phyloP scores from a whole-genome alignment of 2,888 invertebrate genomes.

The Digitonthophagus gazella region DNA sequence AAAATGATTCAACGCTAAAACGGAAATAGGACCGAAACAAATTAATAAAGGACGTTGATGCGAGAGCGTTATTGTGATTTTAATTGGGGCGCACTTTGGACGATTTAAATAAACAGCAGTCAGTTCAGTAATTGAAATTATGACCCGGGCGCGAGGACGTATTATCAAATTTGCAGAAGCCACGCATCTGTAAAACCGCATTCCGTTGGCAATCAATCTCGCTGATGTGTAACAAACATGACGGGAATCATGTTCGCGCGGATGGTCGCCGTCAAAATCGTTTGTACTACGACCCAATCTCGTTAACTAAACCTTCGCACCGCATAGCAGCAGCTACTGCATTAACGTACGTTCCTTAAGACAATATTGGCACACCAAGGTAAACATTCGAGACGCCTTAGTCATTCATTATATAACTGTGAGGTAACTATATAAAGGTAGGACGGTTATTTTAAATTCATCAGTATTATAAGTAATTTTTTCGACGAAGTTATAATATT shows the following conservation, averaged over 20 bases:
- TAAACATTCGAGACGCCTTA: no score
- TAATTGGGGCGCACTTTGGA: background rate
- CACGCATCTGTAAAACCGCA: background rate
- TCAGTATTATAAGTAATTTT: no score
- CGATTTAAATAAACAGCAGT: background rate
- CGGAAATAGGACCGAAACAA: background rate
- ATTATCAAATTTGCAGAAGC: background rate
- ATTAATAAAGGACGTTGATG: background rate
- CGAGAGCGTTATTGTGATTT: background rate
- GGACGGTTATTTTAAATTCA: no score
- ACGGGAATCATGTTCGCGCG: background rate
- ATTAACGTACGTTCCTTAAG: background rate
- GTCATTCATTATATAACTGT: background rate
- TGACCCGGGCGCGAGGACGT: background rate
- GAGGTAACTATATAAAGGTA: background rate
- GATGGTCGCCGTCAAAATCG: background rate
- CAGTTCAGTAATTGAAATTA: background rate
- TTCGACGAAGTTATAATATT: no score
- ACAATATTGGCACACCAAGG: background rate
- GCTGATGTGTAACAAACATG: background rate
- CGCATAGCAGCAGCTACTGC: background rate
- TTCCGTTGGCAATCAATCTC: background rate
- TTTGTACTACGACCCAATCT: background rate
- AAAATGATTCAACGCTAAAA: background rate
- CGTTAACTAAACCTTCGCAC: background rate